These are phyloP conservation scores for Pteronotus mesoamericanus DNA, from an alignment of 2,797 vertebrate genomes.

Conservation along the genomic window DNA sequence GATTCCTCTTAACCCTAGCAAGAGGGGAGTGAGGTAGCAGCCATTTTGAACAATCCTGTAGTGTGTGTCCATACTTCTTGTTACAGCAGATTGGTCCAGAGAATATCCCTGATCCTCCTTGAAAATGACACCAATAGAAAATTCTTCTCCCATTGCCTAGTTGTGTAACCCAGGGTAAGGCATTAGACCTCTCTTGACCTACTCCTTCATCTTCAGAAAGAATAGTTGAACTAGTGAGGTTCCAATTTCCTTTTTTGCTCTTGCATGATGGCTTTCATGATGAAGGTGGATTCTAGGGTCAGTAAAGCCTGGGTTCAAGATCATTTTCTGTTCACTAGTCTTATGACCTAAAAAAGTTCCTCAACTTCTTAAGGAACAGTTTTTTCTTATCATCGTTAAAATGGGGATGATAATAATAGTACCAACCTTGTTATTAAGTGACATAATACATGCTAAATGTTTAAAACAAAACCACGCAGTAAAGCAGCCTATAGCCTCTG, in stretches of 20 bases:
- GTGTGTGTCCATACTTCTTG: background rate
- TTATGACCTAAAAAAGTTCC: background rate
- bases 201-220: background rate
- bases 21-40: background rate
- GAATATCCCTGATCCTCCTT: background rate
- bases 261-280: background rate
- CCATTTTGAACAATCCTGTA: background rate
- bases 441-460: background rate
- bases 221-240: background rate
- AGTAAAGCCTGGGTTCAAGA: background rate
- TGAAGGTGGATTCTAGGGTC: background rate
- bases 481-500: background rate
- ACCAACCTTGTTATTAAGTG: background rate
- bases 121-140: conserved; percentile 10
- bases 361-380: background rate
- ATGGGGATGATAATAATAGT: background rate
- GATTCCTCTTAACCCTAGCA: background rate
- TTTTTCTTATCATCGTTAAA: background rate
- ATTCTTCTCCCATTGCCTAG: background rate
- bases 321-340: background rate
- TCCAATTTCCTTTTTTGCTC: background rate
- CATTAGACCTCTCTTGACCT: background rate
- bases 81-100: background rate
- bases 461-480: background rate
- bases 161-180: background rate